Percentiles rank a stretch among this genome's conserved stretches.
phyloP scores from a whole-genome alignment of 1,140 invertebrate genomes.

The Amphibalanus amphitrite region DNA sequence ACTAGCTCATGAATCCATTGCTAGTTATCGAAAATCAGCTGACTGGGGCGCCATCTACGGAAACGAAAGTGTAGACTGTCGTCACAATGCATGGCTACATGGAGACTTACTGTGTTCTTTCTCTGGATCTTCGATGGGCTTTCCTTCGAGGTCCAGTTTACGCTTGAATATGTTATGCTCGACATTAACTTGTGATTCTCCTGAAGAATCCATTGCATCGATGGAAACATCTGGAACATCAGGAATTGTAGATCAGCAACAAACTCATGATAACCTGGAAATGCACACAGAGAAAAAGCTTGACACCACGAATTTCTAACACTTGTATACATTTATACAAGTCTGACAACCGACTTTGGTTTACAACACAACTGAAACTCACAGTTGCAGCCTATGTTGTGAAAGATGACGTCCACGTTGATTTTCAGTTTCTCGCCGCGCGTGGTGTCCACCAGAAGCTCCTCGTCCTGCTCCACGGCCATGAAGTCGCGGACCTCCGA shows the following conservation, averaged over 20 bases:
- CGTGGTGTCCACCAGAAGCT: conserved; percentile 91
- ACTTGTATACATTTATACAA: too few relatives aligned
- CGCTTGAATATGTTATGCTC: conserved; percentile 89
- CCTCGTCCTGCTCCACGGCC: conserved; percentile 68
- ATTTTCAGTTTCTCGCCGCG: conserved; percentile 81
- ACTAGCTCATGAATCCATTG: too few relatives aligned
- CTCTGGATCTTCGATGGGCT: conserved; percentile 62
- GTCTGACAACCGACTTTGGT: too few relatives aligned
- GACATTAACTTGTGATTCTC: conserved; percentile 88
- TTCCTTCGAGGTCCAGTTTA: conserved; percentile 60
- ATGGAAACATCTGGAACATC: conserved; percentile 64
- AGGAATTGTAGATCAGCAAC: conserved; percentile 13
- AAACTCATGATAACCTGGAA: too few relatives aligned
- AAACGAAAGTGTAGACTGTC: too few relatives aligned
- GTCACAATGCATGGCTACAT: too few relatives aligned
- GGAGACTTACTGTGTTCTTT: too few relatives aligned
- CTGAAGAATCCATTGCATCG: conserved; percentile 96
- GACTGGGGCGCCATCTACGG: too few relatives aligned
- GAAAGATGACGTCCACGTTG: conserved; percentile 80
- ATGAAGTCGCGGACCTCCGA: conserved; percentile 74
- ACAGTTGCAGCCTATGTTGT: conserved; percentile 79
- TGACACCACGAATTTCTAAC: too few relatives aligned
- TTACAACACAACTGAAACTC: conserved; percentile 32
- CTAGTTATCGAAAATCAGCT: too few relatives aligned
- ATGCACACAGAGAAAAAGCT: too few relatives aligned